Percentiles rank a stretch among this genome's conserved stretches.
Conservation (phyloP, 1,140 invertebrate genomes). For the Medauroidea extradentata region DNA sequence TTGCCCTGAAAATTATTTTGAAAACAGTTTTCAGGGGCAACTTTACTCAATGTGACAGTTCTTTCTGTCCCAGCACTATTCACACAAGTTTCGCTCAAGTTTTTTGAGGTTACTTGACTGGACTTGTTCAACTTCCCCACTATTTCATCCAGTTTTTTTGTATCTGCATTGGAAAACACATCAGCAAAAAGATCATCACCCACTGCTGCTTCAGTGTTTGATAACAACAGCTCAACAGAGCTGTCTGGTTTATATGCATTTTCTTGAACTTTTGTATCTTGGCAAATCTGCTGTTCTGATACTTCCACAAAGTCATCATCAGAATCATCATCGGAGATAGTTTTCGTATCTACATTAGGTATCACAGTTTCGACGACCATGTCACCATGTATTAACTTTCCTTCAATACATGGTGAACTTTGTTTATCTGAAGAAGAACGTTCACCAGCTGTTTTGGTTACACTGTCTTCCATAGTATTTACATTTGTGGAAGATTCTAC, state of each 20-base stretch:
- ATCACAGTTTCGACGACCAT: constrained; percentile 19
- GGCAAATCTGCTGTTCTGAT: constrained; percentile 25
- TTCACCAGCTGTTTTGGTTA: too few species aligned
- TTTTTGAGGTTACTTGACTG: neutral
- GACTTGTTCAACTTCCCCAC: neutral
- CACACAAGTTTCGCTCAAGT: neutral
- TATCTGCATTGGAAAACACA: constrained; percentile 46
- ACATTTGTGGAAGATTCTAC: too few species aligned
- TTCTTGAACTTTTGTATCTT: too few species aligned
- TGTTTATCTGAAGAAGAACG: too few species aligned
- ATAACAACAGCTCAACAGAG: constrained; percentile 18
- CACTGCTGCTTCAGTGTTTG: constrained; percentile 15
- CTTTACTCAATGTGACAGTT: too few species aligned
- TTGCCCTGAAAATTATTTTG: too few species aligned
- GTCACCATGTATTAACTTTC: too few species aligned
- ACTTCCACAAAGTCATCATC: constrained; percentile 56
- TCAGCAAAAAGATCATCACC: constrained; percentile 43
- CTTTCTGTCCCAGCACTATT: neutral
- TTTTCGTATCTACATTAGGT: neutral
- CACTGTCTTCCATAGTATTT: too few species aligned
- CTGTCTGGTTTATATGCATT: constrained; percentile 13
- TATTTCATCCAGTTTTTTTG: constrained; percentile 9
- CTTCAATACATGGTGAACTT: too few species aligned
- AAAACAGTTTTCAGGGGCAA: too few species aligned
- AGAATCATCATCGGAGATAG: constrained; percentile 22